Evolutionary conservation across 2,113 vertebrate species (phyloP), one percentile per base, ranked within the genome.

Genomic region (Rhagologus leucostigma): DNA sequence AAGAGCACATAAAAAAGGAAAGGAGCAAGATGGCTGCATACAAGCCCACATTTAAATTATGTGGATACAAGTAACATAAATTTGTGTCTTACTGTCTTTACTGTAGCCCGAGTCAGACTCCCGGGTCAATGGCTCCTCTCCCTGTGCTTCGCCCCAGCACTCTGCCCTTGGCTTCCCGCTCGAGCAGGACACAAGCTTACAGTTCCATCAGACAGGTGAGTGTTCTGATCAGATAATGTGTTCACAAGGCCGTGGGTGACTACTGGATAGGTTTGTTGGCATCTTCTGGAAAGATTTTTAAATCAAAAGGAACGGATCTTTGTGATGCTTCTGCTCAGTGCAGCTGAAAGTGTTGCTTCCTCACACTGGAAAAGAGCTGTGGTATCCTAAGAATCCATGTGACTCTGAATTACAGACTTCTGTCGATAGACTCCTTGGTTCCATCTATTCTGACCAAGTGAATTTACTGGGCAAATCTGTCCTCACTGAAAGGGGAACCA

Each of bases 91-190:
- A 3, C 3, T 95, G 27, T 96, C 32, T 95, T 82, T 88, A 18
- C 27, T 70, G 86, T 95, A 99, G 99, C 99, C 99, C 6, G 99
- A 99, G 65, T 97, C 98, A 10, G 98, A 99, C 90, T 97, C 98
- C 16, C 98, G 97, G 70, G 92, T 99, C 91, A 99, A 99, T 4
- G 99, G 99, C 3, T 69, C 99, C 63, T 98, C 99, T 41, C 98
- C 98, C 11, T 98, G 98, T 71, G 86, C 98, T 26, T 98, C 98
- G 0, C 98, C 98, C 35, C 97, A 98, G 88, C 98, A 97, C 75
- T 97, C 98, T n/a, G 84, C 97, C 30, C 93, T 98, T 1, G 37
- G 91, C 90, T 98, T 97, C 89, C 57, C 97, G 0, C 93, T 98
- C 0, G 98, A 98, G 84, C 98, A 98, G 41, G 98, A 99, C 46